Conservation (phyloP, 2,797 vertebrate species). For the Psittacula echo region DNA sequence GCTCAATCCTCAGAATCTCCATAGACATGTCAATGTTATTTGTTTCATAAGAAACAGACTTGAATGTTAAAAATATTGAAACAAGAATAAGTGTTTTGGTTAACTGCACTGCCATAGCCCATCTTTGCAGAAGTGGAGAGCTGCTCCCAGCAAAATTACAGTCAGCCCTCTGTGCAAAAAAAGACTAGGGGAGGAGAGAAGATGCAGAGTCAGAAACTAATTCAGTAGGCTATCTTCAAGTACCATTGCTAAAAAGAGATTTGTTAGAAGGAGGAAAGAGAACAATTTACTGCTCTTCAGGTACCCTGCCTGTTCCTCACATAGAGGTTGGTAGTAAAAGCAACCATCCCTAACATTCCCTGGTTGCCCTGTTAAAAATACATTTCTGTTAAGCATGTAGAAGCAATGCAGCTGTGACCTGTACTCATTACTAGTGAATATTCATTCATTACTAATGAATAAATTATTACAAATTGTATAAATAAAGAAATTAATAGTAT, state of each 20-base stretch:
- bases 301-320: not conserved
- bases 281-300: not conserved
- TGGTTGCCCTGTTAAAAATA: not conserved
- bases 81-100: not conserved
- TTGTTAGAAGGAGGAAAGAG: not conserved
- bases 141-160: not conserved
- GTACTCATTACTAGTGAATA: not conserved
- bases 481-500: not conserved
- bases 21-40: not conserved
- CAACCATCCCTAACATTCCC: not conserved
- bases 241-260: not conserved
- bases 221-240: not conserved
- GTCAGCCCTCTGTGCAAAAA: not conserved
- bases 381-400: conserved; percentile 1
- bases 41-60: not conserved
- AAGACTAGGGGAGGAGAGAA: not conserved
- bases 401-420: not conserved
- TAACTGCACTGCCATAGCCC: not conserved
- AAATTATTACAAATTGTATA: not conserved
- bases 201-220: not conserved
- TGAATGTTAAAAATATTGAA: not conserved
- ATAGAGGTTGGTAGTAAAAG: not conserved
- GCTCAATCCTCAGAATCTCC: not conserved
- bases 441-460: not conserved
- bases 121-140: not conserved